These are phyloP conservation scores for Phalera bucephala DNA, from an alignment of 2,888 invertebrate genomes.

Conservation along the genomic window DNA sequence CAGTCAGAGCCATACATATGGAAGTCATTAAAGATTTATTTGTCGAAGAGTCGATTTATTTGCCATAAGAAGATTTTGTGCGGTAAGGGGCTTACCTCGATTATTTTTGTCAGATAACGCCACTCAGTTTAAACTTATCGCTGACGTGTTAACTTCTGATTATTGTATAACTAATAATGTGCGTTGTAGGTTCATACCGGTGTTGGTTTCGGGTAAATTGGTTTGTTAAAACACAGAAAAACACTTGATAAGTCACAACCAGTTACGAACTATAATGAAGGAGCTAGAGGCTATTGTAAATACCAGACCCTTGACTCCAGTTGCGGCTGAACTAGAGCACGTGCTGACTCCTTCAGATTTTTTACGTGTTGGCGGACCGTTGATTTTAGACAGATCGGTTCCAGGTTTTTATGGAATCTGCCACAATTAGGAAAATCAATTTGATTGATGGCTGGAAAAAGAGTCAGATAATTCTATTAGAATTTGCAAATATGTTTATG, in stretches of 20 bases:
- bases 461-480: conserved; percentile 13
- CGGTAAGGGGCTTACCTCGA: conserved; percentile 1
- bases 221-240: conserved; percentile 2
- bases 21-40: conserved; percentile 26
- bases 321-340: conserved; percentile 9
- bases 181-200: conserved; percentile 14
- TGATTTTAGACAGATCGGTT: conserved; percentile 1
- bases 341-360: conserved; percentile 6
- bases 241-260: conserved; percentile 1
- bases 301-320: conserved; percentile 10
- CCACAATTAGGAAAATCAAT: conserved; percentile 9
- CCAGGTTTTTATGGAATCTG: background rate
- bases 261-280: conserved; percentile 10
- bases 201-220: conserved; percentile 13
- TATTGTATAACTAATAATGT: background rate
- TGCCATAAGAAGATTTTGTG: conserved; percentile 16
- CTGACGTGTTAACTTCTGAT: conserved; percentile 4
- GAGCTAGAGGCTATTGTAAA: conserved; percentile 14
- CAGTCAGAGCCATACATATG: conserved; percentile 26
- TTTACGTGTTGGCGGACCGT: background rate
- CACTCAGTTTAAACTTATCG: conserved; percentile 18
- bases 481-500: conserved; percentile 21
- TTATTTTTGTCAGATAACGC: conserved; percentile 21
- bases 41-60: conserved; percentile 23
- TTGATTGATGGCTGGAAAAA: conserved; percentile 13